phyloP scores from a whole-genome alignment of 1,140 invertebrate genomes.

The Oppia nitens region DNA sequence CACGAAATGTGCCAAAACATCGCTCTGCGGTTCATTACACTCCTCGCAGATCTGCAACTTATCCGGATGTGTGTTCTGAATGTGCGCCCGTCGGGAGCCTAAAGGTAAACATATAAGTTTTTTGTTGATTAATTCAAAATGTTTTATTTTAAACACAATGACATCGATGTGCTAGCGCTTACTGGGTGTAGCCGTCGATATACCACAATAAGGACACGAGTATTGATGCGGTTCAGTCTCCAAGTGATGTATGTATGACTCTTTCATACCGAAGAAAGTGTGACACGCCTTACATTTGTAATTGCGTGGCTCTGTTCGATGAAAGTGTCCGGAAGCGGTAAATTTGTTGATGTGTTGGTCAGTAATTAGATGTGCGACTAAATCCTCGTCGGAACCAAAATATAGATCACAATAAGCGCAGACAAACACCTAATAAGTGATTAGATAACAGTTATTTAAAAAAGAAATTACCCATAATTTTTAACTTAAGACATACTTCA shows the following conservation, averaged over 20 bases:
- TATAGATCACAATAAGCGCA: constrained; percentile 22
- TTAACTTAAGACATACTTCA: constrained; percentile 1
- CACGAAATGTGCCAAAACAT: constrained; percentile 22
- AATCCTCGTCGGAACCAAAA: constrained; percentile 22
- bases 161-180: neutral
- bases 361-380: constrained; percentile 22
- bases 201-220: constrained; percentile 22
- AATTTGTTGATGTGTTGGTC: constrained; percentile 24
- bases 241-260: constrained; percentile 24
- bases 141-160: neutral
- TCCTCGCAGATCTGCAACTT: constrained; percentile 19
- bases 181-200: constrained; percentile 23
- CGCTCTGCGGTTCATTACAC: constrained; percentile 9
- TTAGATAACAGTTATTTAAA: neutral
- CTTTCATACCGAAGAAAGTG: constrained; percentile 24
- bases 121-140: too few species aligned
- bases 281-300: constrained; percentile 25
- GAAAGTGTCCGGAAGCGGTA: constrained; percentile 21
- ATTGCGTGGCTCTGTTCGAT: constrained; percentile 24
- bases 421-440: constrained; percentile 1
- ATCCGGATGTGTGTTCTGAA: constrained; percentile 24
- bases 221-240: constrained; percentile 24
- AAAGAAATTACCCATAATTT: neutral
- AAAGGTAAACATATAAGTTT: too few species aligned
- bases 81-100: constrained; percentile 22